phyloP scores from a whole-genome alignment of 1,140 invertebrate genomes.

The Tachypleus tridentatus region DNA sequence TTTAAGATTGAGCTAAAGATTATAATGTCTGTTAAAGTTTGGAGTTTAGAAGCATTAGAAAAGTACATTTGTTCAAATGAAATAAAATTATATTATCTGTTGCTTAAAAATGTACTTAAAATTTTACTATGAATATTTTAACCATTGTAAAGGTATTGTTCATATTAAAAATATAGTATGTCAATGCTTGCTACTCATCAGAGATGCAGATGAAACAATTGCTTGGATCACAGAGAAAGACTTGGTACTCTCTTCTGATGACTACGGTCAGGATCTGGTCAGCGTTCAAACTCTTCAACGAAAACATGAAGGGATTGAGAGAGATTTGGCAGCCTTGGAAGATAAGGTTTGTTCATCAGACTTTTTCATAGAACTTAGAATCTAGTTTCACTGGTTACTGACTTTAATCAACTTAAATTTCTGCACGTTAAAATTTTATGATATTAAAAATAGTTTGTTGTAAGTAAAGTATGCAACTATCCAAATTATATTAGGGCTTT shows the following conservation, averaged over 20 bases:
- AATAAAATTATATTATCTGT: not conserved
- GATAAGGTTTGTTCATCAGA: conserved; percentile 60
- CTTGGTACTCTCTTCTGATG: conserved; percentile 87
- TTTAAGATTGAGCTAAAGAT: too few species aligned
- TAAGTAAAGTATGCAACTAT: too few species aligned
- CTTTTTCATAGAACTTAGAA: too few species aligned
- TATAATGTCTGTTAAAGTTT: not conserved
- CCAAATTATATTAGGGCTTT: too few species aligned
- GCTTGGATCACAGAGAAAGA: conserved; percentile 99
- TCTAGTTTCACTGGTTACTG: too few species aligned
- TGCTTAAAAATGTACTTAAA: not conserved
- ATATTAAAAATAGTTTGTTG: too few species aligned
- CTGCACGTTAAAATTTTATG: too few species aligned
- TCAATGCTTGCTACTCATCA: conserved; percentile 25
- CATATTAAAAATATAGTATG: too few species aligned
- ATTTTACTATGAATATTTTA: too few species aligned
- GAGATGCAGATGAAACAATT: conserved; percentile 97
- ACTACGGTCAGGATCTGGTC: conserved; percentile 94
- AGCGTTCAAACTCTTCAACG: conserved; percentile 89
- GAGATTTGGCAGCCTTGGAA: conserved; percentile 89
- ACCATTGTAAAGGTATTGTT: too few species aligned
- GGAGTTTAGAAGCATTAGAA: not conserved
- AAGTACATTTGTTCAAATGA: not conserved
- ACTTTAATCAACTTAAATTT: too few species aligned
- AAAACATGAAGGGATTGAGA: conserved; percentile 95